Conservation (phyloP, 2,888 invertebrate species). For the Netelia fuscicornis region DNA sequence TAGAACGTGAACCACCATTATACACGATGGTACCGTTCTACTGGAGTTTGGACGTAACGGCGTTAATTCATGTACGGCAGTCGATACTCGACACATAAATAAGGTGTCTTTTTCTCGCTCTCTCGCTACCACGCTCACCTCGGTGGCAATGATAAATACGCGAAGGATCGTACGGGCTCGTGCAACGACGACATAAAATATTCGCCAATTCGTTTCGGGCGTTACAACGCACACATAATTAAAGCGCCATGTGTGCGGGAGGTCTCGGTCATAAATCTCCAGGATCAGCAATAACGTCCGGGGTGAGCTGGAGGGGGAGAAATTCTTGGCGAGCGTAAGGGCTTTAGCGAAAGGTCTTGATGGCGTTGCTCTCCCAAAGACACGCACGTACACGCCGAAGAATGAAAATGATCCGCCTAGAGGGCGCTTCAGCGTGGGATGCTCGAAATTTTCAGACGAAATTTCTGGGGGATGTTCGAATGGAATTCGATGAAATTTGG, state of each 20-base stretch:
- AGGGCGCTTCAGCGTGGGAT: conserved; percentile 68
- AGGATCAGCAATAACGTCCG: conserved; percentile 83
- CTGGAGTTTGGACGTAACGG: not conserved
- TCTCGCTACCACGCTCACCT: conserved; percentile 29
- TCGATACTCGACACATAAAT: conserved; percentile 67
- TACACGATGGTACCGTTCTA: not conserved
- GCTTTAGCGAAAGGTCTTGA: conserved; percentile 58
- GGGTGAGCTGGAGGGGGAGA: conserved; percentile 78
- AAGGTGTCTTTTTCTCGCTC: conserved; percentile 29
- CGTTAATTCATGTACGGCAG: not conserved
- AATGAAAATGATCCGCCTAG: conserved; percentile 55
- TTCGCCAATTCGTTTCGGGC: conserved; percentile 82
- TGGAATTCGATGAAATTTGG: conserved; percentile 15
- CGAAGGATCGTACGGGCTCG: conserved; percentile 54
- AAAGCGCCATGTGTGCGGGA: conserved; percentile 83
- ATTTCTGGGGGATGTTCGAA: conserved; percentile 4
- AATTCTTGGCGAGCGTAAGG: conserved; percentile 69
- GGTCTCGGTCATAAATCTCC: conserved; percentile 81
- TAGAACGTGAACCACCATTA: conserved; percentile 1
- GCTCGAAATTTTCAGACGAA: conserved; percentile 15
- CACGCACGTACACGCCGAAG: conserved; percentile 14
- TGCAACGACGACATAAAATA: conserved; percentile 78
- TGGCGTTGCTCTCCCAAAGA: conserved; percentile 48
- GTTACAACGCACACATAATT: conserved; percentile 80
- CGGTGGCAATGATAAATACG: conserved; percentile 56